Evolutionary conservation across 1,140 invertebrate genomes (phyloP), one percentile per base, ranked within the genome.

Genomic region (Mycetomoellerius zeteki): DNA sequence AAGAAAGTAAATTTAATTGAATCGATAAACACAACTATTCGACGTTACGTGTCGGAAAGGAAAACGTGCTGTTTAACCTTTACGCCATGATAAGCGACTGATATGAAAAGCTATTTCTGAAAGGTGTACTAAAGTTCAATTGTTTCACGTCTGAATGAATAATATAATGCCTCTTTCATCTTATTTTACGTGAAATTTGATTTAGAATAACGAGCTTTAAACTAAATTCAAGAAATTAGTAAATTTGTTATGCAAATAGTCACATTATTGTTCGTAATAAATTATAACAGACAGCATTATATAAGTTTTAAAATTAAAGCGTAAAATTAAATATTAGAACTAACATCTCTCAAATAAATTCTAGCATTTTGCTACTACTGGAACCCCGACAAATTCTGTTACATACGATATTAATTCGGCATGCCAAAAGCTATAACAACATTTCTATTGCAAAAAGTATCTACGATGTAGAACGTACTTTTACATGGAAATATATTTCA

Each of bases 1-100:
- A 5, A 3, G 6, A 43, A 47, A n/a, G 54, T 71, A 56, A 81
- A 37, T 81, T 81, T 71, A 71, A 81, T 81, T 81, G 10, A 56
- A 81, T 81, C 21, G 30, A 69, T 19, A 16, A 54, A 47, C 10
- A 16, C 27, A 33, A 65, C n/a, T 65, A 65, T 50, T 27, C 30
- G 30, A 67, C n/a, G 8, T 5, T 27, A 19, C 8, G 19, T 33
- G 52, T 24, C 3, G 8, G n/a, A 30, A 14, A n/a, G 50, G 14
- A 16, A 69, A 43, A 71, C 33, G 21, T 54, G 8, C 8, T 27
- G 2, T 50, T 69, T 69, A 69, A 69, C n/a, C 7, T 71, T 71
- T 81, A 64, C 24, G 12, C 14, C 6, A 8, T n/a, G 21, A 76
- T 30, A 43, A 43, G 5, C 27, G 1, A 54, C 10, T n/a, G 47